These are phyloP conservation scores for sheep (Ovis aries) DNA, from an alignment of 2,113 vertebrate genomes.

Conservation along the genomic window DNA sequence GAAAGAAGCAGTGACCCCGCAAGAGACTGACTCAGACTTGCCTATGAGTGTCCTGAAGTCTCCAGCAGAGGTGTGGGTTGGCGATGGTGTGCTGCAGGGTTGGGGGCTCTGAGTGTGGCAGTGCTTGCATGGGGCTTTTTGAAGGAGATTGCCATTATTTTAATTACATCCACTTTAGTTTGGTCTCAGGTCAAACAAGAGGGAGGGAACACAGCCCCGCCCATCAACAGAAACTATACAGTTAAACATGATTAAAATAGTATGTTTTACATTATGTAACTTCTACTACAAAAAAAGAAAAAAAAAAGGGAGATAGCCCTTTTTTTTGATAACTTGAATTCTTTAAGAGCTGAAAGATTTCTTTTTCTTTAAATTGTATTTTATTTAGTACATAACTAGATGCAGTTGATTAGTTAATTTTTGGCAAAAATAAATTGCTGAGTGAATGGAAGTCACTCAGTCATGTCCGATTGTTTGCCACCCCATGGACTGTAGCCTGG, in stretches of 20 bases:
- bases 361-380: not conserved
- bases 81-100: not conserved
- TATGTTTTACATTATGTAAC: not conserved
- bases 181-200: not conserved
- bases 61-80: not conserved
- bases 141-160: not conserved
- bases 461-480: not conserved
- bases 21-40: not conserved
- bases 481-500: not conserved
- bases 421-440: not conserved
- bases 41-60: not conserved
- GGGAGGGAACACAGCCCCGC: rapidly evolving
- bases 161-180: not conserved
- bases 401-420: not conserved
- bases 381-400: not conserved
- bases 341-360: not conserved
- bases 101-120: not conserved
- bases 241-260: not conserved
- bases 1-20: not conserved
- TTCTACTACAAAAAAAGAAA: not conserved
- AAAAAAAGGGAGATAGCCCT: not conserved
- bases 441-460: not conserved
- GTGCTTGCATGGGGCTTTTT: not conserved
- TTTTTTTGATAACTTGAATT: not conserved
- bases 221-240: not conserved